These are phyloP conservation scores for Erebia epiphron DNA, from an alignment of 2,888 invertebrate genomes.

Conservation along the genomic window DNA sequence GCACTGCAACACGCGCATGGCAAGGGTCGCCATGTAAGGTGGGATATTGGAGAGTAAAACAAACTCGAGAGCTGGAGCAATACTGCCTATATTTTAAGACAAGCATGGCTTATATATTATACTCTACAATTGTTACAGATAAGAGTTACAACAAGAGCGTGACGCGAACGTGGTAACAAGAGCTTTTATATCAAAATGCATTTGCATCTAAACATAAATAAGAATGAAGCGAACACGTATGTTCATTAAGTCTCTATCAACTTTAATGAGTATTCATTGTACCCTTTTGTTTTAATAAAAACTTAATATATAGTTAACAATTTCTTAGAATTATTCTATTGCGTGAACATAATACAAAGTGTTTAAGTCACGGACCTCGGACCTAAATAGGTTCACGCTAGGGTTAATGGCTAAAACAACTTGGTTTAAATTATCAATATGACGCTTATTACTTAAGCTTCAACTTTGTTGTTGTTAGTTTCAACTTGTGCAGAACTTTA, in stretches of 20 bases:
- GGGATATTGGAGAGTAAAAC: too few species aligned
- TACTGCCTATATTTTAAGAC: too few species aligned
- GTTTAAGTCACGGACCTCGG: not conserved
- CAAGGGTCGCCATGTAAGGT: too few species aligned
- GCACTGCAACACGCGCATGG: too few species aligned
- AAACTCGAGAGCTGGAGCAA: too few species aligned
- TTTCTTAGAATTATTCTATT: not conserved
- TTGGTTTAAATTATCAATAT: not conserved
- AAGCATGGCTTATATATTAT: too few species aligned
- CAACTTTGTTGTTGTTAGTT: not conserved
- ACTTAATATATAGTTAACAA: not conserved
- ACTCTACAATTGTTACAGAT: too few species aligned
- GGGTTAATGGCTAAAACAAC: not conserved
- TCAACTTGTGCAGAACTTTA: not conserved
- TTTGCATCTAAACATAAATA: too few species aligned
- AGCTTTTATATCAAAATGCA: too few species aligned
- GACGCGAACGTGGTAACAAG: too few species aligned
- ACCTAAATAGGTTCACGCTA: constrained; percentile 6
- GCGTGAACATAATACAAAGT: not conserved
- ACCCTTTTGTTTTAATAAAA: not conserved
- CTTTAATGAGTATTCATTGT: not conserved
- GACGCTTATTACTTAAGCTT: not conserved
- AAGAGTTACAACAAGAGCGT: too few species aligned
- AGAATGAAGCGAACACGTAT: not conserved
- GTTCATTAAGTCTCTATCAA: not conserved